phyloP scores from a whole-genome alignment of 1,140 invertebrate genomes.

The Drosophila takahashii region DNA sequence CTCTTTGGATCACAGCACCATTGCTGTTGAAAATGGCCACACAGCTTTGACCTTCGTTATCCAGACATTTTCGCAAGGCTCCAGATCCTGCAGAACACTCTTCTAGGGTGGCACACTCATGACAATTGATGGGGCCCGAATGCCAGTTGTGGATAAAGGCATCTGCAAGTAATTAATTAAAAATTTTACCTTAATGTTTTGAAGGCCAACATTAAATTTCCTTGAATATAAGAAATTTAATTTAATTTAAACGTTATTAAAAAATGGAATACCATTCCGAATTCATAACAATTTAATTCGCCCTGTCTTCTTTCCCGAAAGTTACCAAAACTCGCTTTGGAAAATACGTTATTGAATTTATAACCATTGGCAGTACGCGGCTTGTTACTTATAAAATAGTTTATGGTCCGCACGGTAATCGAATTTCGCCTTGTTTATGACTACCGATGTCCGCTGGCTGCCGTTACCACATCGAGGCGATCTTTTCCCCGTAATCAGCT shows the following conservation, averaged over 20 bases:
- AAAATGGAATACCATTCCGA: not conserved
- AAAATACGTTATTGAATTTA: not conserved
- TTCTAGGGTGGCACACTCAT: slow-evolving; percentile 46
- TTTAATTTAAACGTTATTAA: no score
- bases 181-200: no score
- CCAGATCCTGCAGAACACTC: slow-evolving; percentile 51
- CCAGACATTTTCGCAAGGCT: slow-evolving; percentile 50
- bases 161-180: slow-evolving; percentile 19
- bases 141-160: slow-evolving; percentile 67
- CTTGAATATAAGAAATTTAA: no score
- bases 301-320: not conserved
- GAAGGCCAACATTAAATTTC: no score
- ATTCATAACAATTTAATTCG: not conserved
- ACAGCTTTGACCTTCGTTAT: slow-evolving; percentile 65
- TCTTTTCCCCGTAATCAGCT: slow-evolving; percentile 25
- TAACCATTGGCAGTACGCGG: slow-evolving; percentile 14
- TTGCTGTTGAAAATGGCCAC: slow-evolving; percentile 53
- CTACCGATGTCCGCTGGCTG: slow-evolving; percentile 32
- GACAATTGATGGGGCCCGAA: slow-evolving; percentile 70
- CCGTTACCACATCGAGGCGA: slow-evolving; percentile 26
- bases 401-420: slow-evolving; percentile 32
- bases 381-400: slow-evolving; percentile 28
- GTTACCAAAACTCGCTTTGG: not conserved
- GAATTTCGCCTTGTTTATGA: slow-evolving; percentile 56
- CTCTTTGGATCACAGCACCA: slow-evolving; percentile 58